Conservation (phyloP, 2,888 invertebrate genomes). For the Hymenopus coronatus region DNA sequence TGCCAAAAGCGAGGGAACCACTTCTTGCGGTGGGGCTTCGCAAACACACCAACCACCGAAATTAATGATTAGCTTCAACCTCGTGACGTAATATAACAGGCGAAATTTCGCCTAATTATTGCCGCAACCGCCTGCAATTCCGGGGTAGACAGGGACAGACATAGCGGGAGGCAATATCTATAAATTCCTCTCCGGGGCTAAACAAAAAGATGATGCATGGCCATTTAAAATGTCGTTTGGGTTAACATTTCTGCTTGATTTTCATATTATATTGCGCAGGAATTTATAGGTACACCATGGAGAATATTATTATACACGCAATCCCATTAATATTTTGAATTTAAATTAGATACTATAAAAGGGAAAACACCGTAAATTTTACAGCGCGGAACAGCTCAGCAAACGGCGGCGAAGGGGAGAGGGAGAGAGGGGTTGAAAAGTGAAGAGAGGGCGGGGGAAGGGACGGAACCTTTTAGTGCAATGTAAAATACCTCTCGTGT, state of each 20-base stretch:
- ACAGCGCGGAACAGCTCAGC: conserved; percentile 14
- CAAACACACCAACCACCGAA: neutral
- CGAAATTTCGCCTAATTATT: conserved; percentile 16
- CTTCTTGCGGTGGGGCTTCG: neutral
- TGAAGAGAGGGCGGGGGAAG: conserved; percentile 24
- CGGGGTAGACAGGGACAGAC: neutral
- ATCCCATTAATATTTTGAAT: conserved; percentile 35
- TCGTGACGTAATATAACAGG: conserved; percentile 7
- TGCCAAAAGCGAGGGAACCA: neutral
- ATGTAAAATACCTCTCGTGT: conserved; percentile 28
- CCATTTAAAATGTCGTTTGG: conserved; percentile 26
- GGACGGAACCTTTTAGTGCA: conserved; percentile 24
- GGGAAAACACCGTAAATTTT: conserved; percentile 31
- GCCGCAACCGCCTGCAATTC: neutral
- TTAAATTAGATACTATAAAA: conserved; percentile 34
- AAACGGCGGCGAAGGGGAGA: neutral
- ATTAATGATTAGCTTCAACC: neutral
- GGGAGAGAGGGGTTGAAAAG: conserved; percentile 23
- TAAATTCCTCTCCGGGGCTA: conserved; percentile 18
- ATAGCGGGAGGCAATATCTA: conserved; percentile 14
- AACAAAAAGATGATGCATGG: conserved; percentile 21
- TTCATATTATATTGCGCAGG: conserved; percentile 25
- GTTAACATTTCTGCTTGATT: conserved; percentile 24
- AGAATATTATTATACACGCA: conserved; percentile 29
- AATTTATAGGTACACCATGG: conserved; percentile 25